phyloP scores from a whole-genome alignment of 2,888 invertebrate genomes.

The Aphrophora alni region DNA sequence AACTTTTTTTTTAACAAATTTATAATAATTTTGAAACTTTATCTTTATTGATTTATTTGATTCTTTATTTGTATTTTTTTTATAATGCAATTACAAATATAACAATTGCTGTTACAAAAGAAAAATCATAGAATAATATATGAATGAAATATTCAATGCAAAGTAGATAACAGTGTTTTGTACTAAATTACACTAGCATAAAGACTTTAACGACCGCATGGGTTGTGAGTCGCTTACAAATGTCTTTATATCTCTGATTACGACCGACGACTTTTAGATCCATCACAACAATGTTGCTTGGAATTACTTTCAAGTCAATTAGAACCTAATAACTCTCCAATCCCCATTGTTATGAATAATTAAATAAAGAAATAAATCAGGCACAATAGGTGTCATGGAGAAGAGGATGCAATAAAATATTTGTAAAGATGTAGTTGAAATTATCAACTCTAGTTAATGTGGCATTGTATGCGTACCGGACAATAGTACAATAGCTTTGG shows the following conservation, averaged over 20 bases:
- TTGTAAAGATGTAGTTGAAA: constrained; percentile 9
- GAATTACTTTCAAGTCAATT: neutral
- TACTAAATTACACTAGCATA: neutral
- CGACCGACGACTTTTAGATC: too few relatives aligned
- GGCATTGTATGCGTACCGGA: neutral
- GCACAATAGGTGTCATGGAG: neutral
- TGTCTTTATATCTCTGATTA: neutral
- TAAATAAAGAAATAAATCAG: constrained; percentile 2
- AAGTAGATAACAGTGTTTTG: too few relatives aligned
- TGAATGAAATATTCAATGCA: too few relatives aligned
- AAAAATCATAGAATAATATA: too few relatives aligned
- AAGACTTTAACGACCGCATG: neutral
- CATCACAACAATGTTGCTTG: neutral
- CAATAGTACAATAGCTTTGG: neutral
- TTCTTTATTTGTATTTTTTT: too few relatives aligned
- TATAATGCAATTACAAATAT: too few relatives aligned
- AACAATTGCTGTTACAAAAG: too few relatives aligned
- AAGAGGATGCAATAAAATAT: neutral
- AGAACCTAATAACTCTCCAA: neutral
- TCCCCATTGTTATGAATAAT: neutral
- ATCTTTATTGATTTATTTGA: too few relatives aligned
- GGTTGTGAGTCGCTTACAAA: neutral
- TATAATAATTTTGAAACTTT: too few relatives aligned
- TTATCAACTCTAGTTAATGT: neutral
- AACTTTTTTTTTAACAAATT: too few relatives aligned